phyloP scores from a whole-genome alignment of 2,888 invertebrate species.

The Macroteleia sp. region DNA sequence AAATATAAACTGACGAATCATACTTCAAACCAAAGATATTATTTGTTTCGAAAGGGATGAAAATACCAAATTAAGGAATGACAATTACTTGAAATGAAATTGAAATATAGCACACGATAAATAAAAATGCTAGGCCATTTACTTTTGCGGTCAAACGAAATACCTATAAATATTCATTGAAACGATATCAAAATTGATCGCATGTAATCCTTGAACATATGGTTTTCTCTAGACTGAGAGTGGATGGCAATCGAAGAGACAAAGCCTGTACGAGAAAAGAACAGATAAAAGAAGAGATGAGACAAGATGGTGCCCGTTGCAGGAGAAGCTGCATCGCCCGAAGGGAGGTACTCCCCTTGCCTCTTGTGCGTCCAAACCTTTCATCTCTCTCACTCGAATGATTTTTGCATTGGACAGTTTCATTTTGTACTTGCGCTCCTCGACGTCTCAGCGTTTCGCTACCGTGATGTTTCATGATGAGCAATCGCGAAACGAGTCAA shows the following conservation, averaged over 20 bases:
- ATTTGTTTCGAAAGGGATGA: neutral
- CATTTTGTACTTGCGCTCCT: conserved; percentile 39
- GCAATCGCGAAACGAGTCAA: conserved; percentile 31
- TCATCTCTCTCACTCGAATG: conserved; percentile 35
- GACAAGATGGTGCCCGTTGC: conserved; percentile 67
- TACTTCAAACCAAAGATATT: neutral
- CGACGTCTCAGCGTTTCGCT: conserved; percentile 40
- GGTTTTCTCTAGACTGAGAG: conserved; percentile 46
- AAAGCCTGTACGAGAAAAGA: conserved; percentile 40
- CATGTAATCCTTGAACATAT: conserved; percentile 55
- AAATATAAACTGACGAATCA: conserved; percentile 41
- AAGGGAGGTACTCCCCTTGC: conserved; percentile 67
- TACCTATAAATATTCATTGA: conserved; percentile 45
- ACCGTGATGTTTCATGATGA: conserved; percentile 47
- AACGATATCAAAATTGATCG: conserved; percentile 57
- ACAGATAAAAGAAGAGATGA: conserved; percentile 56
- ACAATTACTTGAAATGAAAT: neutral
- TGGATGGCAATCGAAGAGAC: conserved; percentile 50
- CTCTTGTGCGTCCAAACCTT: conserved; percentile 11
- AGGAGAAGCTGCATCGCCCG: conserved; percentile 78
- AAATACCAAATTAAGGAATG: neutral
- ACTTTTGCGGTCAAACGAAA: conserved; percentile 30
- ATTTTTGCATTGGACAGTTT: too few relatives aligned
- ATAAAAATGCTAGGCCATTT: conserved; percentile 24
- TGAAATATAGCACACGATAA: conserved; percentile 17